Evolutionary conservation across 2,888 invertebrate species (phyloP).

Genomic region (Xanthorhoe designata): DNA sequence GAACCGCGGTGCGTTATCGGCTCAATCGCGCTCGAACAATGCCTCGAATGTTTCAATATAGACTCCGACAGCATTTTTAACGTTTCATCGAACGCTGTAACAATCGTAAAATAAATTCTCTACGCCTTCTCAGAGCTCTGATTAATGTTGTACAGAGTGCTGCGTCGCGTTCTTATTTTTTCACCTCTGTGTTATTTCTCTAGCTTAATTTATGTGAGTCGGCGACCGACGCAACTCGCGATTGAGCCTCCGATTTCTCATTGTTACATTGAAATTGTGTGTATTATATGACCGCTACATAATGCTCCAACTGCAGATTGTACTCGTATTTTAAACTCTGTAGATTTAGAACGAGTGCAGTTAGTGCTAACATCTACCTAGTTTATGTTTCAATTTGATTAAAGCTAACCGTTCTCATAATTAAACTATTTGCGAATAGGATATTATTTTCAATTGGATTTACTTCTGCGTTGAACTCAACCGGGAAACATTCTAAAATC

Average conservation of each 20-base stretch:
- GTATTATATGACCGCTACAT: constrained; percentile 30
- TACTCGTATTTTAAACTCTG: constrained; percentile 9
- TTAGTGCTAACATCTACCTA: background rate
- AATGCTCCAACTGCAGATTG: constrained; percentile 12
- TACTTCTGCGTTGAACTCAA: background rate
- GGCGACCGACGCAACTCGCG: constrained; percentile 55
- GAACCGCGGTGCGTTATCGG: constrained; percentile 80
- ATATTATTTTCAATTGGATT: background rate
- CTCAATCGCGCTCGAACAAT: constrained; percentile 80
- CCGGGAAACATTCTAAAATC: constrained; percentile 1
- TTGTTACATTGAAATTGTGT: constrained; percentile 39
- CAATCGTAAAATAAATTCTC: constrained; percentile 85
- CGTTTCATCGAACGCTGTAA: constrained; percentile 83
- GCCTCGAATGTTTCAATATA: constrained; percentile 83
- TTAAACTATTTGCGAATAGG: background rate
- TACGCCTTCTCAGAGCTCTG: constrained; percentile 83
- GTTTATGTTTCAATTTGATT: constrained; percentile 1
- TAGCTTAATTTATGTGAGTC: constrained; percentile 78
- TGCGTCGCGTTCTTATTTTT: constrained; percentile 78
- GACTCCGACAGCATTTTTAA: constrained; percentile 82
- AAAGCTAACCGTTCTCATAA: background rate
- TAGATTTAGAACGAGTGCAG: background rate
- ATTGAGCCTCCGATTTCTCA: constrained; percentile 54
- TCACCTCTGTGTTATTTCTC: constrained; percentile 74
- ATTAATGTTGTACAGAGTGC: constrained; percentile 82